Conservation (phyloP, 2,113 vertebrate species). For the Antechinus flavipes region DNA sequence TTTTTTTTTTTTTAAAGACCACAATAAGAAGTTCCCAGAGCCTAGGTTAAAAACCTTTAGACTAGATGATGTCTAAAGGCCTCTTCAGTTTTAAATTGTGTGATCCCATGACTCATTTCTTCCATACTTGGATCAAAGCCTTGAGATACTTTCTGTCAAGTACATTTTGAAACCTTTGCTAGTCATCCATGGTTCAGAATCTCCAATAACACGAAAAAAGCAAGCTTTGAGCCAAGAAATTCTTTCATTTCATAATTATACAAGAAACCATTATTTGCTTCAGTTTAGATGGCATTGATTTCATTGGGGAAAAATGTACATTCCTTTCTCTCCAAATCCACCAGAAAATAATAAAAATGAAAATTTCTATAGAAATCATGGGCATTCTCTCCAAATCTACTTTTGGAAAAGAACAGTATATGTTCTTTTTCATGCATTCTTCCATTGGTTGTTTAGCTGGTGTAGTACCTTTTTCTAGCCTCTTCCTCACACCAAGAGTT, state of each 20-base stretch:
- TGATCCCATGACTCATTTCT: not conserved
- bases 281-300: not conserved
- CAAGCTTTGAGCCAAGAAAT: conserved; percentile 9
- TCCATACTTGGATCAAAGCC: not conserved
- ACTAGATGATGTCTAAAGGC: not conserved
- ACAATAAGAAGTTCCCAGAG: not conserved
- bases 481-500: too few species aligned
- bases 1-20: not conserved
- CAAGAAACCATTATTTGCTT: not conserved
- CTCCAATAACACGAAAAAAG: conserved; percentile 8
- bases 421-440: not conserved
- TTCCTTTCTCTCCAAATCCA: not conserved
- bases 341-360: not conserved
- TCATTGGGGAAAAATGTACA: conserved; percentile 8
- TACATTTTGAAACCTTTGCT: not conserved
- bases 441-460: not conserved
- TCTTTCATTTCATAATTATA: not conserved
- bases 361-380: conserved; percentile 2
- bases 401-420: not conserved
- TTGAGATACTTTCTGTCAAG: not conserved
- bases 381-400: not conserved
- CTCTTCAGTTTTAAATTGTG: not conserved
- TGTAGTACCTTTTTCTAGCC: not conserved
- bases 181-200: not conserved
- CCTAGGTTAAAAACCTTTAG: not conserved